Base-by-base conservation (phyloP, 1,140 invertebrate genomes). In the Phymastichus coffea region DNA sequence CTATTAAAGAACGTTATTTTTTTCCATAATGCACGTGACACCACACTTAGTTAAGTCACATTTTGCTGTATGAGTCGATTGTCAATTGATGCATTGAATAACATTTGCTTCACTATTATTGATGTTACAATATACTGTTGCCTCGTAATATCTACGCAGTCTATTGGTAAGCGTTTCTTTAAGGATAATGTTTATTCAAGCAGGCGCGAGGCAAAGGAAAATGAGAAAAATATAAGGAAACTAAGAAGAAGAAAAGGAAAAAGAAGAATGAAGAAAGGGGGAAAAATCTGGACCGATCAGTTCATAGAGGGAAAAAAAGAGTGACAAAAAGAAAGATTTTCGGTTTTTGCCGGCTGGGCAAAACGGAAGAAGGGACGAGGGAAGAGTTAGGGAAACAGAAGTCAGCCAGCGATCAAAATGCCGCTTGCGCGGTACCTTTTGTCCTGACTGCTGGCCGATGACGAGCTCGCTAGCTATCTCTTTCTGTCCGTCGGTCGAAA, bases 351-450 rank as follows among this genome's bases (percentile, higher is more conserved):
- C 65, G 47, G 61, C 63, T 55, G n/a, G 44, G 48, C 28, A 40
- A 57, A 52, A 33, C 33, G 40, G 51, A 54, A 44, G 30, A 28
- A 53, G 53, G 15, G 26, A 47, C 25, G 57, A 20, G 51, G 40
- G n/a, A n/a, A n/a, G n/a, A n/a, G 22, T 1, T 30, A 28, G 22
- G 33, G 23, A 40, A n/a, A 68, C 44, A 68, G 52, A 57, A 52
- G 19, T 62, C 47, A 70, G 69, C 70, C 75, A 76, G 72, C 69
- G 69, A 69, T 76, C 70, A 76, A 80, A 78, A 78, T 78, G 74
- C 77, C 75, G 63, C n/a, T n/a, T n/a, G n/a, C 63, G 78, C 77
- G 78, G 77, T 75, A 66, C 67, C 77, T 77, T 80, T 80, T 73
- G 73, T 75, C 69, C 74, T 54, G 30, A n/a, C n/a, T n/a, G n/a